A percentile compares a stretch with the other conserved stretches of the same genome.
Evolutionary conservation across 1,140 invertebrate species (phyloP).

Genomic region (Camponotus pennsylvanicus): DNA sequence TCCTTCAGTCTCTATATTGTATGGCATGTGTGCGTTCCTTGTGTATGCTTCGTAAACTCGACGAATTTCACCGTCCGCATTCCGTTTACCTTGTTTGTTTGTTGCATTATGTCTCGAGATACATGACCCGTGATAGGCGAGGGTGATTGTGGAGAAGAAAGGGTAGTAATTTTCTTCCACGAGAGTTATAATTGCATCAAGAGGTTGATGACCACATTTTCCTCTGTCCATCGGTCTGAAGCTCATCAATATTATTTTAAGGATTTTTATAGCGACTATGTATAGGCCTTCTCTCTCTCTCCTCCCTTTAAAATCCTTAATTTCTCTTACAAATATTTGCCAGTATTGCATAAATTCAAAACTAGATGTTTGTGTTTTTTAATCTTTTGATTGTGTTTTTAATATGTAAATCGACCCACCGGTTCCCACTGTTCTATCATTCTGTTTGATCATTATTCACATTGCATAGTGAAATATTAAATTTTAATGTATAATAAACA

Average conservation of each 20-base stretch:
- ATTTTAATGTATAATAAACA: not conserved
- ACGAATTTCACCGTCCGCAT: conserved; percentile 39
- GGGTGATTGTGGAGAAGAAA: not conserved
- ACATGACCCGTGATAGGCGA: not conserved
- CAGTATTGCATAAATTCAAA: not conserved
- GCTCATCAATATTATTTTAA: not conserved
- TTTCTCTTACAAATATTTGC: not conserved
- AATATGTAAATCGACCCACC: not conserved
- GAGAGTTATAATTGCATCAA: not conserved
- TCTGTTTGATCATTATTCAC: not conserved
- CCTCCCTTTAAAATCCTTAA: not conserved
- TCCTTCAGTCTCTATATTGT: conserved; percentile 26
- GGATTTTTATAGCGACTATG: not conserved
- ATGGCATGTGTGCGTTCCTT: conserved; percentile 4
- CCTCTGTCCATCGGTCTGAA: not conserved
- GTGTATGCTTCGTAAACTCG: conserved; percentile 27
- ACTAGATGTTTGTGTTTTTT: not conserved
- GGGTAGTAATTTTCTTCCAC: not conserved
- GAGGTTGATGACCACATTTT: not conserved
- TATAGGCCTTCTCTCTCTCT: not conserved
- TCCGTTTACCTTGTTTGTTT: conserved; percentile 50
- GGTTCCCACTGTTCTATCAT: not conserved
- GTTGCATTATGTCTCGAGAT: conserved; percentile 31
- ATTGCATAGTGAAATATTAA: not conserved
- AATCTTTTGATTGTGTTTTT: not conserved